Evolutionary conservation across 2,797 vertebrate species (phyloP).

Genomic region (Rachycentron canadum): DNA sequence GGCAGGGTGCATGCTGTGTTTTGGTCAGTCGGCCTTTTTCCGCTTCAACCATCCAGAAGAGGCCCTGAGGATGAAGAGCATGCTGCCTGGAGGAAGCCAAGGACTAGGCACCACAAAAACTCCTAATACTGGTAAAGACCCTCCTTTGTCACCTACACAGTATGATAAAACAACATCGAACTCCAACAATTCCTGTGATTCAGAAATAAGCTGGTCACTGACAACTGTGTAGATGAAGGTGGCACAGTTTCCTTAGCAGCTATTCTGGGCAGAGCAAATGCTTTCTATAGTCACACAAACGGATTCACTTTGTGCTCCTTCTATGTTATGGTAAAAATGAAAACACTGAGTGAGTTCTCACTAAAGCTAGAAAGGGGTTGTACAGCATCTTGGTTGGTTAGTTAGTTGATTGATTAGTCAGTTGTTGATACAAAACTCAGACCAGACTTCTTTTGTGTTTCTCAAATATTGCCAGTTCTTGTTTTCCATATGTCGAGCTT

Average conservation of each 20-base stretch:
- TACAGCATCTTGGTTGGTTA: neutral
- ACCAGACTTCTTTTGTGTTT: neutral
- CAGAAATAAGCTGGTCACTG: slow-evolving; percentile 34
- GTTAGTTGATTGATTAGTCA: neutral
- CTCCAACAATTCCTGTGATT: slow-evolving; percentile 5
- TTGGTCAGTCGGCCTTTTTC: slow-evolving; percentile 95
- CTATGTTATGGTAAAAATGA: neutral
- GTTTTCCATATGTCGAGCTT: slow-evolving; percentile 3
- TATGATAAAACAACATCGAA: neutral
- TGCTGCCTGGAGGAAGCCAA: slow-evolving; percentile 87
- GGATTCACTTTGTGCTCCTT: neutral
- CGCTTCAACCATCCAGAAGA: slow-evolving; percentile 98
- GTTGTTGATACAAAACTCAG: neutral
- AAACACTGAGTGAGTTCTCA: neutral
- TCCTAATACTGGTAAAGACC: slow-evolving; percentile 69
- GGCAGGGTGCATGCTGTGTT: slow-evolving; percentile 96
- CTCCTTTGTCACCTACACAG: neutral
- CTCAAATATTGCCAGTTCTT: neutral
- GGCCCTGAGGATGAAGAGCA: slow-evolving; percentile 96
- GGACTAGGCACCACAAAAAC: slow-evolving; percentile 71
- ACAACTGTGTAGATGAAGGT: slow-evolving; percentile 24
- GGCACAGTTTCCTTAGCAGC: slow-evolving; percentile 29
- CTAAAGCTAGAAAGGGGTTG: neutral
- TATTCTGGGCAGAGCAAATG: slow-evolving; percentile 57
- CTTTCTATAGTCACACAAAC: slow-evolving; percentile 19